Base-by-base conservation (phyloP, 1,140 invertebrate genomes). In the Drosophila pachea region DNA sequence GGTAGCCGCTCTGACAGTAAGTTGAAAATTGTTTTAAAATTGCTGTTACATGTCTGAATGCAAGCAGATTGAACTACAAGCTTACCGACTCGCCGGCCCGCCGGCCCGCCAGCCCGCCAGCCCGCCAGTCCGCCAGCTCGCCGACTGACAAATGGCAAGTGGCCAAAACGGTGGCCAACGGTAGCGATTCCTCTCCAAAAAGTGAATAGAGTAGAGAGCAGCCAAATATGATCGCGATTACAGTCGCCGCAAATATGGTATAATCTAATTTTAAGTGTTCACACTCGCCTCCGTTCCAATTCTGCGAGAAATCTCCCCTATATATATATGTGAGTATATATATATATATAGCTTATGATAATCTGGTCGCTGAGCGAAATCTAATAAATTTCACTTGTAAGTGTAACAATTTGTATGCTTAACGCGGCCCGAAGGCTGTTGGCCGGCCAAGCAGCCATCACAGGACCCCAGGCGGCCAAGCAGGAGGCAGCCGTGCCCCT, bases 361-460 rank as follows among this genome's bases (percentile, higher is more conserved):
- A 75, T 82, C 79, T 73, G 7, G 69, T 40, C 56, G 63, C 52
- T 56, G 60, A 50, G 73, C 56, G 59, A 49, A 68, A 56, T 81
- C 79, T 74, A 86, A 88, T 88, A 88, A 88, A 88, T 88, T 86
- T 82, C 66, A 69, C 65, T 78, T 82, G 83, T 86, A 88, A 88
- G 87, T 88, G 81, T 87, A 88, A 88, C 87, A 88, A 88, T 88
- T 88, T 88, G 87, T 88, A 88, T 79, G 83, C 86, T 86, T 78
- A 86, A 78, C 73, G 82, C 82, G 83, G 67, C 63, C 73, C 70
- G 68, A 64, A 72, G 22, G 22, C 22, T 22, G 22, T 22, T 22
- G 22, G 22, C 22, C 22, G 73, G 22, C 61, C 61, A 33, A 50
- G 38, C 40, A 48, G 38, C 45, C 62, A 52, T 58, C n/a, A 11